phyloP scores from a whole-genome alignment of 2,113 vertebrate genomes.

The Sterna hirundo region DNA sequence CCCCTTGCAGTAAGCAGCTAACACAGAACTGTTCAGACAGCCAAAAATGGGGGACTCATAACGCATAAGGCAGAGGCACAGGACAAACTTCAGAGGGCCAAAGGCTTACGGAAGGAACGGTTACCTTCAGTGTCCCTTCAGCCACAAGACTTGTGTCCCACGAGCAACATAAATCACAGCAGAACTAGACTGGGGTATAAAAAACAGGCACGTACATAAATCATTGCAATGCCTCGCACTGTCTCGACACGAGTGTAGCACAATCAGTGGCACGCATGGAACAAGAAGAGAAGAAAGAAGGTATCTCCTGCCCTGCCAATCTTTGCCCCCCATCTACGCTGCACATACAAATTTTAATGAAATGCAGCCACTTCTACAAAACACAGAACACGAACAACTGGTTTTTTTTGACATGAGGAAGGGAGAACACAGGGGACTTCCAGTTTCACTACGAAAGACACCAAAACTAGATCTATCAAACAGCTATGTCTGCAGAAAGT shows the following conservation, averaged over 20 bases:
- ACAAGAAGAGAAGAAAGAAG: background rate
- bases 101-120: fast-evolving
- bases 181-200: background rate
- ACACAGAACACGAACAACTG: background rate
- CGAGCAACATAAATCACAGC: background rate
- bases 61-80: background rate
- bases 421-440: background rate
- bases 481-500: background rate
- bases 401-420: background rate
- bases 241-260: too few relatives aligned
- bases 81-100: background rate
- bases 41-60: background rate
- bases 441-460: background rate
- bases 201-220: fast-evolving
- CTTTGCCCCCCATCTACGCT: too few relatives aligned
- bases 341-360: background rate
- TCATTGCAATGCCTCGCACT: background rate
- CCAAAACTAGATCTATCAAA: background rate
- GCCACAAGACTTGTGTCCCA: background rate
- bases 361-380: background rate
- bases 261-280: background rate
- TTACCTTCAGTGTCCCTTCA: background rate
- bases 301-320: background rate
- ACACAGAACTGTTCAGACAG: background rate
- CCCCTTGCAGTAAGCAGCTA: background rate